A percentile compares a stretch with the other conserved stretches of the same genome.
Evolutionary conservation across 2,113 vertebrate species (phyloP).

Genomic region (Seriola dumerili): DNA sequence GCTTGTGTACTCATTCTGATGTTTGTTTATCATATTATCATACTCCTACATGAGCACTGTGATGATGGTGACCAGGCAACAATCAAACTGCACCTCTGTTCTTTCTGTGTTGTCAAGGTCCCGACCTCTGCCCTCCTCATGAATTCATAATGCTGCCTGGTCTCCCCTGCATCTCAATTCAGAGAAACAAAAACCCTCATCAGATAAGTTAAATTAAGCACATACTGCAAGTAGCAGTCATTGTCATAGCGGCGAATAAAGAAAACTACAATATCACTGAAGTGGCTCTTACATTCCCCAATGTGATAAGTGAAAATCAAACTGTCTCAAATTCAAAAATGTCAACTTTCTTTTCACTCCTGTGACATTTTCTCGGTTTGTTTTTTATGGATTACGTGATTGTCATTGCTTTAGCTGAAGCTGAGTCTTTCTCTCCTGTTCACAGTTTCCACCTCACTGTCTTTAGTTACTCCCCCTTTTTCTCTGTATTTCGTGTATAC

Average conservation of each 20-base stretch:
- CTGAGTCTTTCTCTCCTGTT: too few relatives aligned
- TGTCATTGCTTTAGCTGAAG: background rate
- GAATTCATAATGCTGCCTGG: background rate
- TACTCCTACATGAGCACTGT: background rate
- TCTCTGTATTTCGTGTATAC: too few relatives aligned
- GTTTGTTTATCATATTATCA: background rate
- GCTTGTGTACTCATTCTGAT: background rate
- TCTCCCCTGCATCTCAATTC: constrained; percentile 8
- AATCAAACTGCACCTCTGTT: background rate
- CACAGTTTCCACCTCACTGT: background rate
- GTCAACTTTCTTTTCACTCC: too few relatives aligned
- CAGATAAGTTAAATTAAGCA: too few relatives aligned
- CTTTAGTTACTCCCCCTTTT: background rate
- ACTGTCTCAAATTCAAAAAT: too few relatives aligned
- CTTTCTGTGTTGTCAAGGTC: background rate
- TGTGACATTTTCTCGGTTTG: background rate
- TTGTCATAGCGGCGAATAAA: too few relatives aligned
- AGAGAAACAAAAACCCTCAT: background rate
- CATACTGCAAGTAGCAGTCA: too few relatives aligned
- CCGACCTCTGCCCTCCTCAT: constrained; percentile 27
- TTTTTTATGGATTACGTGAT: background rate
- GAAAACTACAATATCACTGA: too few relatives aligned
- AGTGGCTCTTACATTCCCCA: too few relatives aligned
- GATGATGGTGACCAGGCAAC: background rate
- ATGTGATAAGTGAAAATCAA: too few relatives aligned